Percentiles rank a stretch among this genome's conserved stretches.
Conservation (phyloP, 2,888 invertebrate species). For the Hydropsyche betteni region DNA sequence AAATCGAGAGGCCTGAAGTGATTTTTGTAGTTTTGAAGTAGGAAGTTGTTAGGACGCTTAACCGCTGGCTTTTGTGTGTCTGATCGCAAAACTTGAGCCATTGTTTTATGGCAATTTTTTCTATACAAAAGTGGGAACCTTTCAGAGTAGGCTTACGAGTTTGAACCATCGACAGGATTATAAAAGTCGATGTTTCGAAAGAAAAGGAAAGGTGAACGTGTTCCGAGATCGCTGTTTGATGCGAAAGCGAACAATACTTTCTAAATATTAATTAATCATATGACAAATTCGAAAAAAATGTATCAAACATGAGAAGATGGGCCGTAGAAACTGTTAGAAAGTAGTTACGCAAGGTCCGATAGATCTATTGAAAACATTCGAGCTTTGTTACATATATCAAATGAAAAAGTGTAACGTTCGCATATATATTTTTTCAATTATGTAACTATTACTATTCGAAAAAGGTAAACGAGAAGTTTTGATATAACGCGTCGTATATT, state of each 20-base stretch:
- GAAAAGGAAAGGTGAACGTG: conserved; percentile 5
- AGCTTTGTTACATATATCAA: conserved; percentile 8
- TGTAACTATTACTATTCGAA: background rate
- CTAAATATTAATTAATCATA: conserved; percentile 10
- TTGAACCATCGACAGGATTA: background rate
- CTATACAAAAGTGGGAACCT: background rate
- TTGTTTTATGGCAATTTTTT: conserved; percentile 2
- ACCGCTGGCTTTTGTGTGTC: background rate
- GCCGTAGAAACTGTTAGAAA: conserved; percentile 15
- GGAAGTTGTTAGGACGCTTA: conserved; percentile 11
- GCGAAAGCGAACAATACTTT: conserved; percentile 14
- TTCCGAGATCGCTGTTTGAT: background rate
- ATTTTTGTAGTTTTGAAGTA: conserved; percentile 1
- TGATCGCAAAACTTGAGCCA: background rate
- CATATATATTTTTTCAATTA: background rate
- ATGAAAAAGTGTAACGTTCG: background rate
- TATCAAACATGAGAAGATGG: conserved; percentile 8
- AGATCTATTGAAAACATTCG: background rate
- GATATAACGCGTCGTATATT: too few species aligned
- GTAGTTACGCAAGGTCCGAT: conserved; percentile 18
- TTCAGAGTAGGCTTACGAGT: background rate
- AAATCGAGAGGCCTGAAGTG: background rate
- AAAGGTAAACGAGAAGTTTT: background rate
- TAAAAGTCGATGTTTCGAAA: background rate
- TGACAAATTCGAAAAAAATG: background rate